Percentiles rank a stretch among this genome's conserved stretches.
phyloP scores from a whole-genome alignment of 2,888 invertebrate genomes.

The Loripinus fragilis region DNA sequence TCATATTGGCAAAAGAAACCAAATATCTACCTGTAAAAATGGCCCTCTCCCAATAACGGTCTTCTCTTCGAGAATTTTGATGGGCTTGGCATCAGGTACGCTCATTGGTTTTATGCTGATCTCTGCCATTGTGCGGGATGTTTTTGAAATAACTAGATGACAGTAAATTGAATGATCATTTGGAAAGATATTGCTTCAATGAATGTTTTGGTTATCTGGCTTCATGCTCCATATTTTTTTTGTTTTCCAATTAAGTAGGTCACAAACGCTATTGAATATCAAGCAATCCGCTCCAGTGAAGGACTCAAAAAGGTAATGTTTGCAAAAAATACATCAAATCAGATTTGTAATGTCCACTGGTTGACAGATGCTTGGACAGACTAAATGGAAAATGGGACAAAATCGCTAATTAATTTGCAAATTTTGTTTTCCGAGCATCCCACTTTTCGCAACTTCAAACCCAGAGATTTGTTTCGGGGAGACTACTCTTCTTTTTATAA shows the following conservation, averaged over 20 bases:
- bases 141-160: neutral
- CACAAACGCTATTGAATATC: neutral
- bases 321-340: too few species aligned
- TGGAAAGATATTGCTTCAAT: too few species aligned
- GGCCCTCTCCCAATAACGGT: constrained; percentile 81
- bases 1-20: too few species aligned
- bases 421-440: constrained; percentile 10
- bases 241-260: neutral
- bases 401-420: constrained; percentile 7
- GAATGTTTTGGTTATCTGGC: too few species aligned
- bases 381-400: neutral
- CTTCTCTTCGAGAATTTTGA: constrained; percentile 69
- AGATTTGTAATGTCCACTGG: too few species aligned
- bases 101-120: constrained; percentile 67
- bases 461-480: neutral
- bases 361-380: neutral
- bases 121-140: constrained; percentile 56
- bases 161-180: too few species aligned
- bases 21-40: constrained; percentile 80
- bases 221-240: too few species aligned
- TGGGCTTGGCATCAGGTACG: constrained; percentile 62
- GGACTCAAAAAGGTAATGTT: too few species aligned
- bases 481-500: too few species aligned
- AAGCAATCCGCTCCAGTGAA: neutral
- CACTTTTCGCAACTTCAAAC: neutral